phyloP scores from a whole-genome alignment of 2,797 vertebrate genomes.

The Spheniscus humboldti region DNA sequence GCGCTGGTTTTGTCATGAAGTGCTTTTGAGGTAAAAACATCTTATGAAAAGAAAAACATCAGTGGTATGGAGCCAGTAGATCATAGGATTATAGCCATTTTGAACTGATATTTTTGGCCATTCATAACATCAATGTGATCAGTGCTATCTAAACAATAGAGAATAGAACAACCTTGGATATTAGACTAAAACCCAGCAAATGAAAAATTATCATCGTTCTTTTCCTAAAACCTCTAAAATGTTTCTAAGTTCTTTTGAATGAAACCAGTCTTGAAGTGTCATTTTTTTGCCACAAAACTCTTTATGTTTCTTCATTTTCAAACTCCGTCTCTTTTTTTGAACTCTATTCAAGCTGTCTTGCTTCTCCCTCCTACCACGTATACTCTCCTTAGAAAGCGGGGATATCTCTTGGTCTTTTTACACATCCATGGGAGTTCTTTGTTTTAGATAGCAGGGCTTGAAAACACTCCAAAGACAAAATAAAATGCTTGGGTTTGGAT shows the following conservation, averaged over 20 bases:
- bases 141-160: neutral
- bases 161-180: neutral
- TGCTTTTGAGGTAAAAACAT: neutral
- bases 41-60: neutral
- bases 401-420: neutral
- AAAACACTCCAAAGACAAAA: neutral
- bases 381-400: neutral
- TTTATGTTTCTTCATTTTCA: neutral
- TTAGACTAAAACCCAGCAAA: neutral
- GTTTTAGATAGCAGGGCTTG: neutral
- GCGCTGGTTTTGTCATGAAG: neutral
- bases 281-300: neutral
- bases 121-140: neutral
- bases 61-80: neutral
- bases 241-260: neutral
- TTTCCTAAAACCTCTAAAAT: neutral
- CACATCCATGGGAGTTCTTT: neutral
- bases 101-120: neutral
- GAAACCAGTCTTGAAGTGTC: neutral
- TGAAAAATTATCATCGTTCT: neutral
- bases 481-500: neutral
- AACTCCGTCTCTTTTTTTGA: neutral
- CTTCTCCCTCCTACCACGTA: neutral
- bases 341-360: neutral
- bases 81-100: neutral